Conservation (phyloP, 2,797 vertebrate species). For the Rhodeus uyekii region DNA sequence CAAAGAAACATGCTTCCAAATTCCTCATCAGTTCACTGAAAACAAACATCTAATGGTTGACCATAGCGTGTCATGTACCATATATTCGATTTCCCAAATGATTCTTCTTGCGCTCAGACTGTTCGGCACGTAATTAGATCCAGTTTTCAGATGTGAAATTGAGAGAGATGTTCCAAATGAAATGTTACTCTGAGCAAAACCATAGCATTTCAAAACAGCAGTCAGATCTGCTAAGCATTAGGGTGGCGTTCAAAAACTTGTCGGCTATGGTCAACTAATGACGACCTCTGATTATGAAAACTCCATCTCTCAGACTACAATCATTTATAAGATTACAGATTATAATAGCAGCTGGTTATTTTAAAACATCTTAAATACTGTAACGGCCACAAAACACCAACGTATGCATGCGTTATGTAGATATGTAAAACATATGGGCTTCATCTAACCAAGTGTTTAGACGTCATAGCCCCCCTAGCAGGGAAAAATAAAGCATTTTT, state of each 20-base stretch:
- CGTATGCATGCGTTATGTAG: constrained; percentile 39
- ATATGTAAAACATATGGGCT: constrained; percentile 51
- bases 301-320: not conserved
- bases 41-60: constrained; percentile 52
- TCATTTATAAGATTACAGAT: not conserved
- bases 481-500: constrained; percentile 56
- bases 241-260: constrained; percentile 43
- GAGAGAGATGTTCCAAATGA: constrained; percentile 62
- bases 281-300: constrained; percentile 25
- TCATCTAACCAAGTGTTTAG: constrained; percentile 37
- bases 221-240: constrained; percentile 46
- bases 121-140: constrained; percentile 40
- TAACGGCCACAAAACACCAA: not conserved
- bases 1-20: constrained; percentile 56
- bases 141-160: constrained; percentile 56
- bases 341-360: not conserved
- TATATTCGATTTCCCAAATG: constrained; percentile 61
- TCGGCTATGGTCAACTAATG: constrained; percentile 59
- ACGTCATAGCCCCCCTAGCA: constrained; percentile 28
- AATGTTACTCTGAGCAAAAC: constrained; percentile 60
- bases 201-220: constrained; percentile 54
- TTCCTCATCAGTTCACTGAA: constrained; percentile 55
- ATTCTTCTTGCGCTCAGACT: constrained; percentile 56
- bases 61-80: constrained; percentile 38
- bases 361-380: not conserved